Evolutionary conservation across 2,888 invertebrate species (phyloP), one percentile per base, ranked within the genome.

Genomic region (Cephonodes hylas): DNA sequence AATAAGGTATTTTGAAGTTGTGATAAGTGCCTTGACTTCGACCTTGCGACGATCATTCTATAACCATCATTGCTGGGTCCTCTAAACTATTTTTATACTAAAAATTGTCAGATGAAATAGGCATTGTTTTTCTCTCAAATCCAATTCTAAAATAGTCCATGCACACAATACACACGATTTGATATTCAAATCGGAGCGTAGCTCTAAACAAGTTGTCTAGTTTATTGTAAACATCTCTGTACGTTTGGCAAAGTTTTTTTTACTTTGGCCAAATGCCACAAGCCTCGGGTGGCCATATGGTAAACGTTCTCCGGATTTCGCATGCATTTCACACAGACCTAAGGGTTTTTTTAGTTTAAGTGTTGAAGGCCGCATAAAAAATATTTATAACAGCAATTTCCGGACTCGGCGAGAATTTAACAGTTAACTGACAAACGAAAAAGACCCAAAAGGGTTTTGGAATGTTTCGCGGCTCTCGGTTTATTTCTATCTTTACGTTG

Each of bases 311-410:
- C 38, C 18, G 60, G 48, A 60, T 27, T 53, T 61, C 23, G 22
- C 45, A 60, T 57, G 57, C 45, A 61, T 58, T 61, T 61, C 38
- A 58, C 58, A 58, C 46, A 25, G 22, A 31, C 44, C 45, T 25
- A n/a, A 8, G 61, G 7, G 31, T 31, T 61, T 61, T 48, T 38
- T 45, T 34, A n/a, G n/a, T n/a, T n/a, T 22, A 34, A 58, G 42
- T 7, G 58, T 44, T 31, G 15, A 31, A 38, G 18, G 10, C 15
- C 38, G 27, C 42, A 61, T 58, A 61, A 61, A n/a, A 61, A 61
- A 61, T 61, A 61, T 61, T 61, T 61, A 61, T 58, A 57, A 58
- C 46, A 58, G 61, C 61, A 25, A 46, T 61, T 61, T 61, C 61
- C 61, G 57, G 22, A 25, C 23, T 46, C n/a, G 25, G 15, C 44